Evolutionary conservation across 2,113 vertebrate genomes (phyloP), one percentile per base, ranked within the genome.

Genomic region (Micronisus gabar): DNA sequence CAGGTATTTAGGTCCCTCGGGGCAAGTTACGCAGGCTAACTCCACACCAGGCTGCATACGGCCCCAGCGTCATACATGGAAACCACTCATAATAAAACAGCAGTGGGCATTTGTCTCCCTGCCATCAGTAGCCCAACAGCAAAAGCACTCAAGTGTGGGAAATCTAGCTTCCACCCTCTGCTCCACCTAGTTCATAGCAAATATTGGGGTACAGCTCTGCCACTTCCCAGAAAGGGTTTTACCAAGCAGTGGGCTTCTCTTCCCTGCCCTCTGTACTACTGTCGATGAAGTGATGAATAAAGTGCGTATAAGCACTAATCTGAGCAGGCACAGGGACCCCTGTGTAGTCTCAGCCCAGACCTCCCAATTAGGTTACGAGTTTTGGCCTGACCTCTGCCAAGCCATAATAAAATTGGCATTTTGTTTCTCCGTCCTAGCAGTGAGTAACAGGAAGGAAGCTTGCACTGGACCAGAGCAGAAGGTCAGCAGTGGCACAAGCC

Each of bases 1-100:
- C 36, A 61, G 34, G 29, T 20, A 18, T 56, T 66, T 14, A 32
- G 9, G 11, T 56, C 21, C 22, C 59, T 41, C 2, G 0, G 41
- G 17, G 18, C n/a, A 68, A 47, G 41, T 14, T 63, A 12, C 58
- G 53, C 29, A 78, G 40, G 45, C 26, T n/a, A 36, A 40, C 9
- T 32, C 16, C 27, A 36, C 52, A 32, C 10, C 40, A n/a, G 14
- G 14, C 25, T 72, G 41, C n/a, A 21, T 18, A 43, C 0, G 0
- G 58, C 27, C 3, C 1, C 45, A 43, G 56, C 0, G 1, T 40
- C 40, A 25, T 18, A 17, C 13, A 7, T 8, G 20, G 26, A 19
- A 25, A 36, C 26, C 26, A 7, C 52, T 53, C 34, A 11, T 0
- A 45, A 41, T 9, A 72, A 66, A 67, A 41, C 15, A 73, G 36